Percentiles rank a stretch among this genome's conserved stretches.
Conservation (phyloP, 2,888 invertebrate species). For the Callyntrura sp. region DNA sequence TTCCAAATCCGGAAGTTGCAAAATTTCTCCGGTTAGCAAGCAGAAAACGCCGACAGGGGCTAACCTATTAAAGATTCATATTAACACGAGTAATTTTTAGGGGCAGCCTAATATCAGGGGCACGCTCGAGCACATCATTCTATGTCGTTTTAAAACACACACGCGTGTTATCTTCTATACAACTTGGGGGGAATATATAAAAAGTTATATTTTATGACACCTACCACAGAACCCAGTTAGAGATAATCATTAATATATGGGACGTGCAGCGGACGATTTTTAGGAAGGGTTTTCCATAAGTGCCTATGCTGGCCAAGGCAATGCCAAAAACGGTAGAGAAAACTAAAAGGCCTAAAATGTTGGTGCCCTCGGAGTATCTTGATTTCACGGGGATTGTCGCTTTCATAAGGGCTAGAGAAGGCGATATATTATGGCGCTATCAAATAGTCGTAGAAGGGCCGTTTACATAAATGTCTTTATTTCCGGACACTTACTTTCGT, state of each 20-base stretch:
- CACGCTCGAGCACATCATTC: no score
- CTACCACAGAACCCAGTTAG: conserved; percentile 98
- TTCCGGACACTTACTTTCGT: conserved; percentile 62
- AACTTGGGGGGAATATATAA: no score
- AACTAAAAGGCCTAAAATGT: conserved; percentile 93
- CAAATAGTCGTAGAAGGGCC: no score
- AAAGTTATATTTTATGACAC: neutral
- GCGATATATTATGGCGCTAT: no score
- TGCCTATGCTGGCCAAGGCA: conserved; percentile 95
- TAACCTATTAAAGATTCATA: conserved; percentile 87
- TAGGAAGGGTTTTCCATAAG: conserved; percentile 92
- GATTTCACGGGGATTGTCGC: conserved; percentile 1
- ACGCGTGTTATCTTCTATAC: no score
- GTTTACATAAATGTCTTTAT: no score
- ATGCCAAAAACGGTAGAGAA: conserved; percentile 96
- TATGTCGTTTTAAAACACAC: no score
- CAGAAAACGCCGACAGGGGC: conserved; percentile 96
- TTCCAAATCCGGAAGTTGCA: conserved; percentile 94
- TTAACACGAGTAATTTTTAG: no score
- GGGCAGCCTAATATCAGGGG: no score
- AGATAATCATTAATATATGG: conserved; percentile 98
- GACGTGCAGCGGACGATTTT: conserved; percentile 94
- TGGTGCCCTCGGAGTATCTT: conserved; percentile 90
- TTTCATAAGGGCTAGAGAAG: no score
- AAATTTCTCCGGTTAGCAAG: conserved; percentile 94